Percentiles rank a stretch among this genome's conserved stretches.
These are phyloP conservation scores for Ormyrus nitidulus DNA, from an alignment of 2,888 invertebrate genomes.

Conservation along the genomic window DNA sequence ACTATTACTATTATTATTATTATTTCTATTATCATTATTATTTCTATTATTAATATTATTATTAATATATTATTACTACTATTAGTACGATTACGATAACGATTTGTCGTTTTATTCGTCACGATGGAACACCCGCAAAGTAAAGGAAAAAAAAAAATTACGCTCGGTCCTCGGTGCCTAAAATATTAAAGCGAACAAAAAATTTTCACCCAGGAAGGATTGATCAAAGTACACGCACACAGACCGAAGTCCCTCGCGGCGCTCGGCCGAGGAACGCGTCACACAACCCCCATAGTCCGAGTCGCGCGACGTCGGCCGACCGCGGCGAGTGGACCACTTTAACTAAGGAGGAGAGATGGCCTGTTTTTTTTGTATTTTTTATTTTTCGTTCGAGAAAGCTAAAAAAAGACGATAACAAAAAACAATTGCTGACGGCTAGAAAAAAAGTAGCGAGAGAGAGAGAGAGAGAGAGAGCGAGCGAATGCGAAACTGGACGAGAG, in stretches of 20 bases:
- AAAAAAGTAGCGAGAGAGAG: constrained; percentile 49
- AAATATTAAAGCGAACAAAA: constrained; percentile 23
- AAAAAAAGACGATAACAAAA: constrained; percentile 13
- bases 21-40: constrained; percentile 26
- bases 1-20: constrained; percentile 31
- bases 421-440: constrained; percentile 26
- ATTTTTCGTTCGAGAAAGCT: not conserved
- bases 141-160: constrained; percentile 21
- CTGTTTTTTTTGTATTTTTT: too few species aligned
- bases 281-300: not conserved
- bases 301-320: constrained; percentile 5
- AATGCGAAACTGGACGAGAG: constrained; percentile 47
- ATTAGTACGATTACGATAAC: too few species aligned
- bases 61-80: constrained; percentile 12
- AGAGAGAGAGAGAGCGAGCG: constrained; percentile 48
- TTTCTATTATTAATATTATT: constrained; percentile 30
- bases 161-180: constrained; percentile 54
- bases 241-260: not conserved
- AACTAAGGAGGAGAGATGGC: constrained; percentile 23
- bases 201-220: constrained; percentile 44
- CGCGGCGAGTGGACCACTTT: constrained; percentile 32
- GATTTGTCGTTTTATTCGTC: too few species aligned
- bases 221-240: constrained; percentile 40
- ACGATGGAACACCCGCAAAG: constrained; percentile 20
- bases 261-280: constrained; percentile 21